Evolutionary conservation across 2,113 vertebrate species (phyloP).

Genomic region (Ptilorrhoa leucosticta): DNA sequence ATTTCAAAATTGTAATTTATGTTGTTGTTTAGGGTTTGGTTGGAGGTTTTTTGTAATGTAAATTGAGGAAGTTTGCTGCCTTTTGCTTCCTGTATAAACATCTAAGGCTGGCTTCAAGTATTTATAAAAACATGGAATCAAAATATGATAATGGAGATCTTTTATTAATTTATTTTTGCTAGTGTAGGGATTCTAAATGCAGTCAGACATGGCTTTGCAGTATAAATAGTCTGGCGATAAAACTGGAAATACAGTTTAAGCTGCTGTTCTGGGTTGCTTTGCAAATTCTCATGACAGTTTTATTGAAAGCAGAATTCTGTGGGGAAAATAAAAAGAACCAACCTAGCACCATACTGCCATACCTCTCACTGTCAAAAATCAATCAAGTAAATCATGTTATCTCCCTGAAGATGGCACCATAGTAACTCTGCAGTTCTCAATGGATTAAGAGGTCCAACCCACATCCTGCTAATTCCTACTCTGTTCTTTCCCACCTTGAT

Average conservation of each 20-base stretch:
- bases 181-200: neutral
- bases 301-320: conserved; percentile 12
- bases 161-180: neutral
- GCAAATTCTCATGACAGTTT: conserved; percentile 34
- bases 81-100: neutral
- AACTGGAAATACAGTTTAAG: neutral
- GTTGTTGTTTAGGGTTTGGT: fast-evolving
- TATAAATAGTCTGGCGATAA: neutral
- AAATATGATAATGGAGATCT: neutral
- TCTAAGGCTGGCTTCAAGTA: neutral
- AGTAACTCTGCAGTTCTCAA: neutral
- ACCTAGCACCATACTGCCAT: neutral
- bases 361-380: neutral
- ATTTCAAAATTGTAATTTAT: neutral
- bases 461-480: neutral
- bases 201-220: neutral
- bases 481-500: neutral
- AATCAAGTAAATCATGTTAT: neutral
- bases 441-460: neutral
- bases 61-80: neutral
- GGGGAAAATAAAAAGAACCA: neutral
- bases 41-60: neutral
- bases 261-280: conserved; percentile 22
- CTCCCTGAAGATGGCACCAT: neutral
- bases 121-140: neutral